These are phyloP conservation scores for Falco concolor DNA, from an alignment of 2,797 vertebrate species.

Conservation along the genomic window DNA sequence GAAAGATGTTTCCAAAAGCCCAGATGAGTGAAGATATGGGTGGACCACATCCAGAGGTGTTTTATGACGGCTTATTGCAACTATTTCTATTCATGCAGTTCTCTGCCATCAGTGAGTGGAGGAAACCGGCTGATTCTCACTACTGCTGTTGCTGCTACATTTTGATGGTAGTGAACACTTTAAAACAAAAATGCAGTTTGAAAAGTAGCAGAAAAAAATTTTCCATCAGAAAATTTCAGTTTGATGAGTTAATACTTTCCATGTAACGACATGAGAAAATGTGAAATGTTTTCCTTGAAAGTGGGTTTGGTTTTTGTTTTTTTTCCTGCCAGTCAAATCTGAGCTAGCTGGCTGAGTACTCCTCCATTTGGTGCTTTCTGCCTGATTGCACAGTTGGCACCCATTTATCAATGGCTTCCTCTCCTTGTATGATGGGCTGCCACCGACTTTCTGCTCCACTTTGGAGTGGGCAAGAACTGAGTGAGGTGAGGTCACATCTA, in stretches of 20 bases:
- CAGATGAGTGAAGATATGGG: fast-evolving
- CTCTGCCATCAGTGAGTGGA: neutral
- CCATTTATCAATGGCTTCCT: neutral
- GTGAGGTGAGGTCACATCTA: neutral
- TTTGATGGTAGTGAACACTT: neutral
- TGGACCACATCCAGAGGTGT: neutral
- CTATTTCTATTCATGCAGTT: neutral
- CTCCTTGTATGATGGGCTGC: fast-evolving
- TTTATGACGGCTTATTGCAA: neutral
- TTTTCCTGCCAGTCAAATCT: neutral
- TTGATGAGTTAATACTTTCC: neutral
- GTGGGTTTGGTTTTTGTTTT: neutral
- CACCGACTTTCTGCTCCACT: neutral
- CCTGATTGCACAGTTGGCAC: neutral
- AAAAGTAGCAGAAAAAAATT: neutral
- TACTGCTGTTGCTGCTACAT: neutral
- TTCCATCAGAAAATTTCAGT: neutral
- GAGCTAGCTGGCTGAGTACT: neutral
- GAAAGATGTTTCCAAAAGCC: neutral
- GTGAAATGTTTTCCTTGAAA: neutral
- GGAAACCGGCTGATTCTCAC: neutral
- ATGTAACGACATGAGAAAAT: neutral
- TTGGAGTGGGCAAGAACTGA: neutral
- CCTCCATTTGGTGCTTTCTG: neutral
- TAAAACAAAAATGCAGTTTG: neutral